Conservation (phyloP, 2,888 invertebrate species). For the Synergus laeviventris region DNA sequence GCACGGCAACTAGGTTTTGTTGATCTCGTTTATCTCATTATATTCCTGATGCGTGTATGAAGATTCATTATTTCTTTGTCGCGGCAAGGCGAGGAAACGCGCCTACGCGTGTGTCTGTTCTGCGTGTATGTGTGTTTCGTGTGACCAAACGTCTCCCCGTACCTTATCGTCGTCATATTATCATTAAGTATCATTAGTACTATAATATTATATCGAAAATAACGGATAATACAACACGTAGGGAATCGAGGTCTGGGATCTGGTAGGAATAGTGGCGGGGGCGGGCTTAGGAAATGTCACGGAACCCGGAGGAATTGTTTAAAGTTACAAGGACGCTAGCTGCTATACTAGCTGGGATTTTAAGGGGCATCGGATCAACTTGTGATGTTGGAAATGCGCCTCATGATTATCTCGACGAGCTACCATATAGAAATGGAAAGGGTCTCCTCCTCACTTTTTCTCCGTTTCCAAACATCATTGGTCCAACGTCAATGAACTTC, state of each 20-base stretch:
- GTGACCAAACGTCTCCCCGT: conserved; percentile 75
- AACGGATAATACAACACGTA: conserved; percentile 77
- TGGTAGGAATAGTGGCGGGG: conserved; percentile 38
- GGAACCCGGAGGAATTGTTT: conserved; percentile 36
- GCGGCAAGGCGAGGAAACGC: conserved; percentile 51
- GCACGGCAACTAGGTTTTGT: conserved; percentile 73
- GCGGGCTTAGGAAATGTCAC: conserved; percentile 27
- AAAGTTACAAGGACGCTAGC: conserved; percentile 60
- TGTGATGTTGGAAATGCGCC: conserved; percentile 22
- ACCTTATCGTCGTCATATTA: conserved; percentile 76
- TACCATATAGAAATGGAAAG: neutral
- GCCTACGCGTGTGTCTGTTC: conserved; percentile 64
- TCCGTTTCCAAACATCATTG: neutral
- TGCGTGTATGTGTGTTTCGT: conserved; percentile 61
- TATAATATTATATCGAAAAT: conserved; percentile 76
- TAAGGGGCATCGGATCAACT: conserved; percentile 36
- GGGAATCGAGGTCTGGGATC: conserved; percentile 66
- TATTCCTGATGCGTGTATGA: conserved; percentile 56
- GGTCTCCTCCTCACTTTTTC: conserved; percentile 12
- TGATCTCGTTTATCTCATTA: conserved; percentile 59
- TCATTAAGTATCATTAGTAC: conserved; percentile 75
- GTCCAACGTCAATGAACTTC: neutral
- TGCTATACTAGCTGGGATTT: conserved; percentile 61
- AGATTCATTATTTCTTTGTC: conserved; percentile 40
- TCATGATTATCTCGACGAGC: neutral